A percentile compares a stretch with the other conserved stretches of the same genome.
Evolutionary conservation across 2,888 invertebrate genomes (phyloP).

Genomic region (Osmoderma eremita): DNA sequence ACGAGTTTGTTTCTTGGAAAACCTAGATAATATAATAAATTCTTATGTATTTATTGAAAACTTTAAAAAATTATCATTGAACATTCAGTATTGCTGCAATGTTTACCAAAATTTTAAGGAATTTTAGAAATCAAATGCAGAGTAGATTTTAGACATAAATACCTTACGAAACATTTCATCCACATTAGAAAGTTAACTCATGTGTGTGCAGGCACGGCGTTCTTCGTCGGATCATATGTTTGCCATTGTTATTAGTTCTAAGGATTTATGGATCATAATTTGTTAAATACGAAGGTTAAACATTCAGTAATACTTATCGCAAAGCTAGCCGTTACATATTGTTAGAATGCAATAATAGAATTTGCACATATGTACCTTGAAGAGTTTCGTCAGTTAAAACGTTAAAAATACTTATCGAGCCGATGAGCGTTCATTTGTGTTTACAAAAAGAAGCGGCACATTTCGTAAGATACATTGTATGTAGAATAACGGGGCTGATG

Average conservation of each 20-base stretch:
- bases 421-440: too few relatives aligned
- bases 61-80: too few relatives aligned
- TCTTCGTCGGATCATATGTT: constrained; percentile 22
- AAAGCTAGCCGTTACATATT: constrained; percentile 26
- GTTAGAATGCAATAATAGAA: constrained; percentile 32
- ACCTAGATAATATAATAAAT: too few relatives aligned
- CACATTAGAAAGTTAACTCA: constrained; percentile 23
- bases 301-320: constrained; percentile 29
- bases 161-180: not conserved
- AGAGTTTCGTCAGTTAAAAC: constrained; percentile 28
- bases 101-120: too few relatives aligned
- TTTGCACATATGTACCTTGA: constrained; percentile 20
- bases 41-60: too few relatives aligned
- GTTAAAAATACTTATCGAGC: too few relatives aligned
- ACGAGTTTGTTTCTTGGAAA: too few relatives aligned
- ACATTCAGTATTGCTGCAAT: too few relatives aligned
- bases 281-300: constrained; percentile 40
- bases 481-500: too few relatives aligned
- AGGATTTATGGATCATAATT: constrained; percentile 42
- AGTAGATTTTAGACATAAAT: not conserved
- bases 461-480: too few relatives aligned
- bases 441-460: too few relatives aligned
- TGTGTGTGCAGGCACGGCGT: not conserved
- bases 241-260: constrained; percentile 40
- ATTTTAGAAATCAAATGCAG: too few relatives aligned